Percentiles rank a stretch among this genome's conserved stretches.
Evolutionary conservation across 2,888 invertebrate genomes (phyloP).

Genomic region (Theodoxus fluviatilis): DNA sequence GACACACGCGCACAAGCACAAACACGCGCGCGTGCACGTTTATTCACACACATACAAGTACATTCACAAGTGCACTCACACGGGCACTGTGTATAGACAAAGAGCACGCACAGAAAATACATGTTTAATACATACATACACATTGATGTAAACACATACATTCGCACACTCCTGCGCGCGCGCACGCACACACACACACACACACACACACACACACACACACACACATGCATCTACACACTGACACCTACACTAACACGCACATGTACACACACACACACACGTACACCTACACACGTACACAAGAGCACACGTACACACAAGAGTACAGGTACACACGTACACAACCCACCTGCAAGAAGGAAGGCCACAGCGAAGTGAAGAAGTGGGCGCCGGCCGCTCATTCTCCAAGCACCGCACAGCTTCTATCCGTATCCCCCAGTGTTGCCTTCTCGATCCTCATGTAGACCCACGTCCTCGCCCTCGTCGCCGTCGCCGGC

Average conservation of each 20-base stretch:
- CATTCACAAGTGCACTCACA: conserved; percentile 16
- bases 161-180: neutral
- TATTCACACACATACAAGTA: conserved; percentile 15
- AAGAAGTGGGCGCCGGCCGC: too few species aligned
- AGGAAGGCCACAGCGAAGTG: too few species aligned
- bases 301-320: conserved; percentile 1
- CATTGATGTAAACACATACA: neutral
- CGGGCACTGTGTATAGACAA: too few species aligned
- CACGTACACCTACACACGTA: conserved; percentile 4
- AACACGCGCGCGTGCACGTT: neutral
- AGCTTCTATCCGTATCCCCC: neutral
- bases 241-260: neutral
- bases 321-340: neutral
- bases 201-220: conserved; percentile 22
- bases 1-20: neutral
- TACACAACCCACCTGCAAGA: neutral
- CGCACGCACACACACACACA: conserved; percentile 4
- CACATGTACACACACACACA: neutral
- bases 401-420: too few species aligned
- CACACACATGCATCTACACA: neutral
- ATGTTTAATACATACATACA: conserved; percentile 15
- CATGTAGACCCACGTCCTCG: neutral
- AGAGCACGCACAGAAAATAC: too few species aligned
- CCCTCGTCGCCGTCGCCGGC: too few species aligned
- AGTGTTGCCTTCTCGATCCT: neutral